A percentile compares a stretch with the other conserved stretches of the same genome.
Evolutionary conservation across 2,797 vertebrate species (phyloP).

Genomic region (Ptychobarbus kaznakovi): DNA sequence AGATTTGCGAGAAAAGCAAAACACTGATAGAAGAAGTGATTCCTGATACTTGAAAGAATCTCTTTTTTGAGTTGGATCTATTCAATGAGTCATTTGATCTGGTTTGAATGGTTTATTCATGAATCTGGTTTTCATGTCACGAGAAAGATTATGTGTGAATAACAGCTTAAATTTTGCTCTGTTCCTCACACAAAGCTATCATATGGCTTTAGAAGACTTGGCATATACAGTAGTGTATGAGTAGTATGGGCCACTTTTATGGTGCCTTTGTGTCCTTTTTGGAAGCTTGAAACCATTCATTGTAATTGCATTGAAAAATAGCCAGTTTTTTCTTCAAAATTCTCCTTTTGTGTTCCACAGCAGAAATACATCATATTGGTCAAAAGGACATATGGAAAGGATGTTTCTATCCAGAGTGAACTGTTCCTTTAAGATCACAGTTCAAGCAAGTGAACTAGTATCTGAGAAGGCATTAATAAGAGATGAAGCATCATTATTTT

Average conservation of each 20-base stretch:
- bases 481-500: conserved; percentile 35
- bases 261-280: not conserved
- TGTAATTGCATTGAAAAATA: not conserved
- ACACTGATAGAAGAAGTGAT: not conserved
- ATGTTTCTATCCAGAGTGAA: not conserved
- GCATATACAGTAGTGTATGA: not conserved
- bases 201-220: not conserved
- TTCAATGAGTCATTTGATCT: not conserved
- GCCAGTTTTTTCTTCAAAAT: not conserved
- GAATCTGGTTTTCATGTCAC: not conserved
- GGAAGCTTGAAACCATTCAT: not conserved
- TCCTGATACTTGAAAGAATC: not conserved
- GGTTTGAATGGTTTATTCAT: conserved; percentile 22
- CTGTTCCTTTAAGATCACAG: conserved; percentile 23
- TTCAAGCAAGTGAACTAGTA: not conserved
- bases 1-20: not conserved
- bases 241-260: not conserved
- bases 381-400: not conserved
- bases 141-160: not conserved
- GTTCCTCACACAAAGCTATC: not conserved
- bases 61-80: not conserved
- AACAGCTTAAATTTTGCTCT: not conserved
- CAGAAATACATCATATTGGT: not conserved
- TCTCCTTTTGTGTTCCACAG: not conserved
- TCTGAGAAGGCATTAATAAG: conserved; percentile 7